Evolutionary conservation across 2,113 vertebrate species (phyloP), one percentile per base, ranked within the genome.

Genomic region (Recurvirostra avosetta): DNA sequence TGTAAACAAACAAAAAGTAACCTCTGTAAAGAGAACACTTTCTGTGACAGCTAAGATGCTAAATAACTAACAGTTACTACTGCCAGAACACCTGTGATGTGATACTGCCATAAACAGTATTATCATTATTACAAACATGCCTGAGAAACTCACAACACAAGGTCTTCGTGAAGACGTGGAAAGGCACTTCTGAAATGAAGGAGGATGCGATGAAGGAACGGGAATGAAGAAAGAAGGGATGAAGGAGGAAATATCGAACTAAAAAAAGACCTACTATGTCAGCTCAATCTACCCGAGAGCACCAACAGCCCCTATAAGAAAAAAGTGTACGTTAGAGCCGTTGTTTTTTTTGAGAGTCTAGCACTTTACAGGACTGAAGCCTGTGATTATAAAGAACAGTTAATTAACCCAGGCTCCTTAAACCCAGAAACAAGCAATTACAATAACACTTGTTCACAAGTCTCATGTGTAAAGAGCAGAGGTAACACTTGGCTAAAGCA

Each of bases 311-410:
- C 36, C 65, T 25, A 0, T 5, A 76, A 15, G 45, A 82, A 70
- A 65, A 72, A 94, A 56, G 23, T 3, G 6, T 18, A 45, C 19
- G 16, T 32, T 4, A 76, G 9, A 86, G 76, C 12, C 75, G 19
- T 0, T n/a, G n/a, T 6, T 36, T 80, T 53, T 92, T 84, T 43
- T 68, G n/a, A 67, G 67, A 56, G 40, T 30, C 43, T 34, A 61
- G 53, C 32, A 77, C 30, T 92, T 89, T 38, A 73, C 34, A 72
- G 52, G 43, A 63, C 63, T 41, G 43, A 86, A 79, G 55, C 41
- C 11, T 56, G 43, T 82, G 76, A 96, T 94, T 89, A 94, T 59
- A 85, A 96, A 94, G 43, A 89, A 40, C 58, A 67, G 70, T 71
- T 87, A 89, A 91, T 92, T 92, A 92, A 85, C 38, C 26, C 68